Conservation (phyloP, 2,888 invertebrate genomes). For the Phyllotreta cruciferae region DNA sequence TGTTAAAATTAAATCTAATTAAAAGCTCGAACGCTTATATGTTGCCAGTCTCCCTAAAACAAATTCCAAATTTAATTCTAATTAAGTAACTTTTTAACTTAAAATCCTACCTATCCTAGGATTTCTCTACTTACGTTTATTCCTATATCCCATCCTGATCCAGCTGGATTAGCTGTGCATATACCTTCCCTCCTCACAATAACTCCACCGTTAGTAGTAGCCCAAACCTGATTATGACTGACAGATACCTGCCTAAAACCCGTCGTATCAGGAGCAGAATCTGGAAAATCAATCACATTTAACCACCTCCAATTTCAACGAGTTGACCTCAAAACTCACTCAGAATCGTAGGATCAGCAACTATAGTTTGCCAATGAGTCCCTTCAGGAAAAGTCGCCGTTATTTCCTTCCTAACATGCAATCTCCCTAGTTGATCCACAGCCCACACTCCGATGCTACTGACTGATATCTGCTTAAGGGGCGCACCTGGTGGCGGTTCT, state of each 20-base stretch:
- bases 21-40: slow-evolving; percentile 51
- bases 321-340: slow-evolving; percentile 48
- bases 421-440: slow-evolving; percentile 73
- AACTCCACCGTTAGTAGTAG: slow-evolving; percentile 73
- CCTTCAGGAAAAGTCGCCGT: slow-evolving; percentile 80
- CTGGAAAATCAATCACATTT: slow-evolving; percentile 41
- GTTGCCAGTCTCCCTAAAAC: slow-evolving; percentile 63
- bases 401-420: slow-evolving; percentile 82
- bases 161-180: slow-evolving; percentile 73
- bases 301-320: not conserved
- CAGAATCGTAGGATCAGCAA: slow-evolving; percentile 66
- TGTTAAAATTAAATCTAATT: slow-evolving; percentile 38
- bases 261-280: slow-evolving; percentile 54
- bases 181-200: slow-evolving; percentile 78
- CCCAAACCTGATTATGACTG: slow-evolving; percentile 77
- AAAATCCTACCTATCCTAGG: not conserved
- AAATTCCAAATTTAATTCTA: slow-evolving; percentile 8
- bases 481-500: slow-evolving; percentile 71
- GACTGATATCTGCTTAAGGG: slow-evolving; percentile 78
- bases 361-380: slow-evolving; percentile 80
- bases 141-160: slow-evolving; percentile 80
- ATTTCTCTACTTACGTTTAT: slow-evolving; percentile 63
- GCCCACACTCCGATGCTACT: slow-evolving; percentile 82
- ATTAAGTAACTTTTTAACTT: not conserved
- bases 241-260: slow-evolving; percentile 78